phyloP scores from a whole-genome alignment of 2,113 vertebrate species.

The Macrotus californicus region DNA sequence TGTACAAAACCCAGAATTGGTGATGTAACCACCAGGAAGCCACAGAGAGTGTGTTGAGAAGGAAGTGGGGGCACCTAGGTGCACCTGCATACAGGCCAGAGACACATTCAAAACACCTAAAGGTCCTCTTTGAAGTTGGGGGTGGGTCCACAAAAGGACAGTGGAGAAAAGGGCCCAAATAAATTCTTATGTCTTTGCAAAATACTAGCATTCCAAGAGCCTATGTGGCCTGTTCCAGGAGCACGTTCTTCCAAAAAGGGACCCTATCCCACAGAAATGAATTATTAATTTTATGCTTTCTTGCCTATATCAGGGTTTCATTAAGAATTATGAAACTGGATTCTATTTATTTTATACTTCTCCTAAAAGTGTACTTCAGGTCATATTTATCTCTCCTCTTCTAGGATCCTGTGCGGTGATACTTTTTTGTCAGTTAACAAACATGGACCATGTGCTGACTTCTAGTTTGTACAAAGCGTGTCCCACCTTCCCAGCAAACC shows the following conservation, averaged over 20 bases:
- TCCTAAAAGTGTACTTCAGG: not conserved
- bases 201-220: not conserved
- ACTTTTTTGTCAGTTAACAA: not conserved
- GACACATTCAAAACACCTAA: not conserved
- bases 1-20: not conserved
- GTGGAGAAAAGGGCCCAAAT: not conserved
- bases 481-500: not conserved
- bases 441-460: not conserved
- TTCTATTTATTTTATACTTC: not conserved
- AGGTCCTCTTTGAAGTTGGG: not conserved
- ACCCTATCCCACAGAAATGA: not conserved
- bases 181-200: not conserved
- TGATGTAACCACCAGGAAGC: not conserved
- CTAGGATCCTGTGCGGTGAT: not conserved
- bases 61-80: rapidly evolving
- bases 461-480: not conserved
- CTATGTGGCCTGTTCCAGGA: not conserved
- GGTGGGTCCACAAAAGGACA: not conserved
- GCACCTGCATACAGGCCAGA: not conserved
- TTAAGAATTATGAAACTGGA: not conserved
- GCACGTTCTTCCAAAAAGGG: not conserved
- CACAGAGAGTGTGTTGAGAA: not conserved
- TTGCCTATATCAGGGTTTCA: not conserved
- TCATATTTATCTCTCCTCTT: not conserved
- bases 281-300: not conserved